phyloP scores from a whole-genome alignment of 92 coral and sea anemone genomes.

The Actinostola sp. region DNA sequence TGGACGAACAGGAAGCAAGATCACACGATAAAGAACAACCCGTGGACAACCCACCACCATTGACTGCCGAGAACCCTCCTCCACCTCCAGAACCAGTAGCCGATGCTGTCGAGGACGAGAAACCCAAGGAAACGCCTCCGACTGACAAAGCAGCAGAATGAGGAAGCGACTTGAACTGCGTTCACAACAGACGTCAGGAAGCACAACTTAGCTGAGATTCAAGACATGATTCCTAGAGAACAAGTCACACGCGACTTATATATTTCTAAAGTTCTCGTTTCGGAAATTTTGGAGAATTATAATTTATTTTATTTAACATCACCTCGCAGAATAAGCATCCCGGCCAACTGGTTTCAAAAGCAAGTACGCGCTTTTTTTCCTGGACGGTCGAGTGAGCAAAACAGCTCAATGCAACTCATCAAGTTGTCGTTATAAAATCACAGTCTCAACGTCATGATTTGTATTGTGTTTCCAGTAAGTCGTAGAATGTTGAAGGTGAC shows the following conservation, averaged over 20 bases:
- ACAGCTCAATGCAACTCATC: no score
- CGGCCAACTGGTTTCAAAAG: not conserved
- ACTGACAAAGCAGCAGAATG: not conserved
- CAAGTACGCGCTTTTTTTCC: not conserved
- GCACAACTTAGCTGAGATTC: not conserved
- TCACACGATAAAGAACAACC: not conserved
- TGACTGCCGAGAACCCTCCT: conserved; percentile 9
- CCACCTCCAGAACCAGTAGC: not conserved
- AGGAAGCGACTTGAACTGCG: not conserved
- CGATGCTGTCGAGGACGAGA: conserved; percentile 2
- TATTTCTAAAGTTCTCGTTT: conserved; percentile 3
- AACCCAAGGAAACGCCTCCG: not conserved
- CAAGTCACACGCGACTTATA: not conserved
- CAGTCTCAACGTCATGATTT: no score
- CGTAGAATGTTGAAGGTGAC: no score
- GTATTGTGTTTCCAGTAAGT: no score
- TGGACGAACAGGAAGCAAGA: conserved; percentile 15
- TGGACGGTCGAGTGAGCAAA: no score
- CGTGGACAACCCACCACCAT: conserved; percentile 14
- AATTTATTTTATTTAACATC: conserved; percentile 41
- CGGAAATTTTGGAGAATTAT: conserved; percentile 24
- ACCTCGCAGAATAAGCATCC: not conserved
- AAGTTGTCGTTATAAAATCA: no score
- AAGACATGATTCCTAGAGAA: no score
- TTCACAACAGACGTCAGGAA: not conserved